Conservation (phyloP, 2,888 invertebrate genomes). For the Acleris laterana region DNA sequence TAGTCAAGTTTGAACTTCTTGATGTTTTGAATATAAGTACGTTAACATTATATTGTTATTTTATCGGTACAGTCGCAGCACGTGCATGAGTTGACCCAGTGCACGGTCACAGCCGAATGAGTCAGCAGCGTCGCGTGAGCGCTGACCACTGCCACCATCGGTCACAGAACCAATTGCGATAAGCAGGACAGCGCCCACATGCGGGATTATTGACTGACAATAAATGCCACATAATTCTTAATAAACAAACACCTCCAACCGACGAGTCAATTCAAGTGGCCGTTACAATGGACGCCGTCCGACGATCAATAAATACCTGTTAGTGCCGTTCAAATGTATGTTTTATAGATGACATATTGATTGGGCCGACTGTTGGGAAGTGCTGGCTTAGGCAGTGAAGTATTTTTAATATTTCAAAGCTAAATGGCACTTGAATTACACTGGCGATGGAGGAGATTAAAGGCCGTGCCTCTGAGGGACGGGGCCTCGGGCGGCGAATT, state of each 20-base stretch:
- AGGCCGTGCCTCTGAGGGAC: conserved; percentile 8
- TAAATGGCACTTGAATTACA: conserved; percentile 18
- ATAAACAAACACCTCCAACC: conserved; percentile 60
- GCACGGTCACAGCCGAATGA: conserved; percentile 28
- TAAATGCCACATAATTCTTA: conserved; percentile 81
- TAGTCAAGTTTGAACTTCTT: too few relatives aligned
- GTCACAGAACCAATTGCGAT: conserved; percentile 68
- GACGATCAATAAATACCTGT: conserved; percentile 35
- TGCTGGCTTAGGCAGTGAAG: conserved; percentile 16
- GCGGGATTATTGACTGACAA: conserved; percentile 81
- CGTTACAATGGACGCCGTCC: conserved; percentile 12
- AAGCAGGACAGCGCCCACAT: conserved; percentile 71
- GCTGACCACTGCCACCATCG: conserved; percentile 42
- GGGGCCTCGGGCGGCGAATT: conserved; percentile 19
- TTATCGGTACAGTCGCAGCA: neutral
- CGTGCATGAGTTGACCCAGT: neutral
- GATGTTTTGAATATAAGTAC: too few relatives aligned
- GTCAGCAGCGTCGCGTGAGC: conserved; percentile 41
- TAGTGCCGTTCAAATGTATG: conserved; percentile 28
- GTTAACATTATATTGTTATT: too few relatives aligned
- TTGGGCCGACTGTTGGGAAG: conserved; percentile 18
- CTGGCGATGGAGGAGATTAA: conserved; percentile 9
- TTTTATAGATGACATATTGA: conserved; percentile 36
- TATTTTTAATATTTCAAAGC: conserved; percentile 28
- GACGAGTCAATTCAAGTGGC: conserved; percentile 38